A percentile compares a stretch with the other conserved stretches of the same genome.
phyloP scores from a whole-genome alignment of 2,113 vertebrate species.

The Takifugu flavidus region DNA sequence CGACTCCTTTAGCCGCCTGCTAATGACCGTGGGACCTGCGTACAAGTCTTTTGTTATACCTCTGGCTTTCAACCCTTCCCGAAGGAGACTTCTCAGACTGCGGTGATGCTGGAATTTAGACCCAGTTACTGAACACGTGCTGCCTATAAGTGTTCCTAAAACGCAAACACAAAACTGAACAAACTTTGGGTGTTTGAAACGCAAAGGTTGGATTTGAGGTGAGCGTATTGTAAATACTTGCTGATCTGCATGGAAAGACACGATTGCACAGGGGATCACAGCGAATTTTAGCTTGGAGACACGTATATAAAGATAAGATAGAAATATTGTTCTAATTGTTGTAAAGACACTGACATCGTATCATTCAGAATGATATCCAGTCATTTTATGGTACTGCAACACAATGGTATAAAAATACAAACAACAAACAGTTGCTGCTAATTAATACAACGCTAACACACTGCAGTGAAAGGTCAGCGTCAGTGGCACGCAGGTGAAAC shows the following conservation, averaged over 20 bases:
- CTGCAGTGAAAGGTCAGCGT: background rate
- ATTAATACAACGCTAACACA: constrained; percentile 16
- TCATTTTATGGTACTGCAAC: constrained; percentile 21
- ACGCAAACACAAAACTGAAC: constrained; percentile 1
- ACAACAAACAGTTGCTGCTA: constrained; percentile 24
- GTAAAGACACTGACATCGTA: constrained; percentile 11
- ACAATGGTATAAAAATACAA: constrained; percentile 15
- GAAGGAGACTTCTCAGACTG: constrained; percentile 29
- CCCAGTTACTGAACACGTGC: constrained; percentile 43
- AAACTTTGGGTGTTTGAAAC: constrained; percentile 31
- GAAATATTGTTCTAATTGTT: constrained; percentile 3
- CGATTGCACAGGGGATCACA: too few relatives aligned
- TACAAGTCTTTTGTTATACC: constrained; percentile 27
- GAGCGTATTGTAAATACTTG: constrained; percentile 21
- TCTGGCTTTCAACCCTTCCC: constrained; percentile 31
- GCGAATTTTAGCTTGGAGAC: background rate
- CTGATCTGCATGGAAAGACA: constrained; percentile 9
- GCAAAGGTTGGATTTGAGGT: constrained; percentile 25
- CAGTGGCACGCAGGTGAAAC: background rate
- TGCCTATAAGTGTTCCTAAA: constrained; percentile 29
- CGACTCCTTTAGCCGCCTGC: background rate
- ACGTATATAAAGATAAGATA: constrained; percentile 1
- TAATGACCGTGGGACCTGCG: constrained; percentile 15
- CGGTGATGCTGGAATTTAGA: constrained; percentile 48
- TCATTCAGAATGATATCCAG: constrained; percentile 31